Evolutionary conservation across 2,797 vertebrate species (phyloP), one percentile per base, ranked within the genome.

Genomic region (Pitangus sulphuratus): DNA sequence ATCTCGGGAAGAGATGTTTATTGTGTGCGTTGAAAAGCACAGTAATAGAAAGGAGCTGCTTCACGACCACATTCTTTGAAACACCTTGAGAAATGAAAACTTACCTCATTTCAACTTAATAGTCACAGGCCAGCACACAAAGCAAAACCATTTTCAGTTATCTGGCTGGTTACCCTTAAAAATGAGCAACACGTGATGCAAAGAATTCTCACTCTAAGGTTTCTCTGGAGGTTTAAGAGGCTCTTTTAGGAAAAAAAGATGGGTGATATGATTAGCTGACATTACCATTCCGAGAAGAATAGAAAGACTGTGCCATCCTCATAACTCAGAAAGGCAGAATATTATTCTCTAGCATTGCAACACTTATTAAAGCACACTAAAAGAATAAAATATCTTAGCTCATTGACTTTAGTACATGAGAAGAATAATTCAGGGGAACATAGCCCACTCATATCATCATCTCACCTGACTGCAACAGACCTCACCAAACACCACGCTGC

Each of bases 401-500:
- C 6, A 31, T 5, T 92, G 31, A 37, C 26, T 70, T 70, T 48
- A 39, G 25, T 35, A 53, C 15, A 28, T 9, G 16, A 82, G n/a
- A 69, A 84, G 71, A 80, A 58, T 31, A 42, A 66, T 4, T 44
- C 8, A 11, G 11, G 25, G 19, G 33, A 82, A 64, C 24, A 19
- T 8, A 2, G 3, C 35, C 37, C 39, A 35, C 47, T 76, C 40
- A 6, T 15, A 74, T 35, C 35, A 76, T 61, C 65, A 79, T 18
- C 74, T 39, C 35, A 79, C 15, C 18, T 20, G 33, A 60, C n/a
- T 48, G 64, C 56, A 72, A 30, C 28, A 81, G 53, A 56, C 6
- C 19, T 12, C 53, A 71, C 51, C 25, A 35, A 69, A 39, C 66
- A 47, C 14, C 56, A 48, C 0, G 0, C 25, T 60, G 33, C 51